Conservation (phyloP, 92 coral and sea anemone genomes). For the Hydrozoanthus gracilis region DNA sequence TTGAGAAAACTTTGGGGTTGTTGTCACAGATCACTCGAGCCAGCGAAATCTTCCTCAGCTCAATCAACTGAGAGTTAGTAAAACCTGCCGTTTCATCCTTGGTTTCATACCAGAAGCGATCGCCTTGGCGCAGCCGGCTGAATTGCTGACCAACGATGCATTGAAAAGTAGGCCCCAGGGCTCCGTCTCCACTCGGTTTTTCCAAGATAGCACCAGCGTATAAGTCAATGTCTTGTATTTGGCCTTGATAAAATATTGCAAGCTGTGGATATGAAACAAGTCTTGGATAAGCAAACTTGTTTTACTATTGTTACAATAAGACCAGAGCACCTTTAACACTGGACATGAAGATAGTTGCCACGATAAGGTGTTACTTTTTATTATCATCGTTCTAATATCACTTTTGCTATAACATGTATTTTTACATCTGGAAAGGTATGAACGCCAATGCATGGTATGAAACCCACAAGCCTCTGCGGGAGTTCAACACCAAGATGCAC, state of each 20-base stretch:
- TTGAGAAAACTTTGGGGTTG: neutral
- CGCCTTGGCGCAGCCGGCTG: neutral
- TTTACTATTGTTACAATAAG: too few relatives aligned
- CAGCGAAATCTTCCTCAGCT: conserved; percentile 6
- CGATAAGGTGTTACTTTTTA: too few relatives aligned
- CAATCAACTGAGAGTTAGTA: neutral
- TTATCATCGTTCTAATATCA: too few relatives aligned
- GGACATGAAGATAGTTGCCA: neutral
- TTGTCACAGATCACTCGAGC: conserved; percentile 34
- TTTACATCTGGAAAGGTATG: too few relatives aligned
- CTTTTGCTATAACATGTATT: too few relatives aligned
- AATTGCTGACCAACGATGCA: conserved; percentile 1
- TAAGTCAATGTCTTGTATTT: conserved; percentile 12
- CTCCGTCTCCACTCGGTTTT: neutral
- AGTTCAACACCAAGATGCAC: too few relatives aligned
- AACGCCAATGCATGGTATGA: too few relatives aligned
- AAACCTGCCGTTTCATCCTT: neutral
- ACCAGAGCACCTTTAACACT: neutral
- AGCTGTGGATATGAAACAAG: neutral
- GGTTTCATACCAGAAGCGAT: conserved; percentile 39
- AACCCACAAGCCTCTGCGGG: too few relatives aligned
- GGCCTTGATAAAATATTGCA: neutral
- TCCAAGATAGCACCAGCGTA: conserved; percentile 8
- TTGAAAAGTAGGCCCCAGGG: conserved; percentile 14
- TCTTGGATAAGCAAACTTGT: too few relatives aligned